Conservation (phyloP, 2,797 vertebrate genomes). For the Margarornis squamiger region DNA sequence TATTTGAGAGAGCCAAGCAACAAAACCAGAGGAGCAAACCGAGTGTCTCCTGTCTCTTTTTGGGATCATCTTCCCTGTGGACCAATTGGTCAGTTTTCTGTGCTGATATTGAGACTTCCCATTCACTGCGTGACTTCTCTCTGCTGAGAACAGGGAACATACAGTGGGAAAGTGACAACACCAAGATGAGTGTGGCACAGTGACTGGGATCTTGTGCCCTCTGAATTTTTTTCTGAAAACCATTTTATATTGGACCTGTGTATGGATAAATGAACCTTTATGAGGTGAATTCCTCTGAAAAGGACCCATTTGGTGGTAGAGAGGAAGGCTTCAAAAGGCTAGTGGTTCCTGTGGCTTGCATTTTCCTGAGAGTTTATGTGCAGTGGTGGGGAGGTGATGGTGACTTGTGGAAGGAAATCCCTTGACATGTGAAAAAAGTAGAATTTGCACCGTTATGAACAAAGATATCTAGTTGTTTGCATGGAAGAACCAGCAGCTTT, state of each 20-base stretch:
- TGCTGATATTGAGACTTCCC: not conserved
- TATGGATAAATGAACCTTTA: not conserved
- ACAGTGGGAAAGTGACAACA: not conserved
- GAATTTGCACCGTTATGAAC: not conserved
- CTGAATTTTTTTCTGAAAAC: not conserved
- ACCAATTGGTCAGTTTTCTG: not conserved
- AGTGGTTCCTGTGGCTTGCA: not conserved
- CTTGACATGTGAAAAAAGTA: not conserved
- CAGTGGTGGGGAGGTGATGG: not conserved
- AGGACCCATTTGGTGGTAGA: not conserved
- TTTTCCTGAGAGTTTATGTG: not conserved
- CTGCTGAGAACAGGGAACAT: not conserved
- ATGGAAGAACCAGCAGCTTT: not conserved
- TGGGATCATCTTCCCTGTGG: not conserved
- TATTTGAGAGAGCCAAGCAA: not conserved
- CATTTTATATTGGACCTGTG: not conserved
- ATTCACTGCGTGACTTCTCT: not conserved
- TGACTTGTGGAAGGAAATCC: not conserved
- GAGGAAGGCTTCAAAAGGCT: not conserved
- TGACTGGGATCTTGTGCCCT: not conserved
- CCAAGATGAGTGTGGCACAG: rapidly evolving
- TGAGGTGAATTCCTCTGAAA: not conserved
- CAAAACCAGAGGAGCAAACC: not conserved
- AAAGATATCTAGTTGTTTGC: not conserved
- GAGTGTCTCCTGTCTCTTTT: not conserved